Evolutionary conservation across 53 echinoderm and acorn worm species (phyloP).

Genomic region (Antedon mediterranea): DNA sequence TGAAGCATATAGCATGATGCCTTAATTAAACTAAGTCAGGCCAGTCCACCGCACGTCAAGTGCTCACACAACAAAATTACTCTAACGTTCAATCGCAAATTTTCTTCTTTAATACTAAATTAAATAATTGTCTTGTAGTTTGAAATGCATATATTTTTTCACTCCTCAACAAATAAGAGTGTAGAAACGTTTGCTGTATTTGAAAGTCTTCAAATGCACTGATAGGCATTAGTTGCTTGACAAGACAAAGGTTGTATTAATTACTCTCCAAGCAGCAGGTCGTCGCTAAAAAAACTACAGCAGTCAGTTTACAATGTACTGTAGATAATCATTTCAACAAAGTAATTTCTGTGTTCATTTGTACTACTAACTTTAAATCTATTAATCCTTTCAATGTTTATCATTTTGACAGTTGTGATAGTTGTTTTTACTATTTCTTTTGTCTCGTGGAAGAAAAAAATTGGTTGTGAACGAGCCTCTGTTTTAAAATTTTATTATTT

Average conservation of each 20-base stretch:
- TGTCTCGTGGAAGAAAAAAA: too few species aligned
- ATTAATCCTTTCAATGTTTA: too few species aligned
- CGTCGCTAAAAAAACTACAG: neutral
- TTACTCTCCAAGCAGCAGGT: neutral
- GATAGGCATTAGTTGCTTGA: neutral
- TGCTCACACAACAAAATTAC: neutral
- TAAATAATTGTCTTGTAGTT: neutral
- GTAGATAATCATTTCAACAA: too few species aligned
- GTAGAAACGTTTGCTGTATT: neutral
- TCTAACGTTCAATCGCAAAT: neutral
- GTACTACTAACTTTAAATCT: too few species aligned
- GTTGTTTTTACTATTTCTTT: too few species aligned
- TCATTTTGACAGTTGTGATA: too few species aligned
- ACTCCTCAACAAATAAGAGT: neutral
- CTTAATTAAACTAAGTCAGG: conserved; percentile 1
- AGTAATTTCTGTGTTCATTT: too few species aligned
- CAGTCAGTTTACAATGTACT: neutral
- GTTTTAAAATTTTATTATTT: too few species aligned
- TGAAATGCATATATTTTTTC: neutral
- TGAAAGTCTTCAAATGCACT: neutral
- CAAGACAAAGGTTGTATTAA: neutral
- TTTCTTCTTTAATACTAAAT: neutral
- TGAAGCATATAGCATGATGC: neutral
- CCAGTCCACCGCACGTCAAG: neutral
- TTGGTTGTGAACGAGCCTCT: too few species aligned